Evolutionary conservation across 2,797 vertebrate species (phyloP), one percentile per base, ranked within the genome.

Genomic region (Petrocephalus sullivani): DNA sequence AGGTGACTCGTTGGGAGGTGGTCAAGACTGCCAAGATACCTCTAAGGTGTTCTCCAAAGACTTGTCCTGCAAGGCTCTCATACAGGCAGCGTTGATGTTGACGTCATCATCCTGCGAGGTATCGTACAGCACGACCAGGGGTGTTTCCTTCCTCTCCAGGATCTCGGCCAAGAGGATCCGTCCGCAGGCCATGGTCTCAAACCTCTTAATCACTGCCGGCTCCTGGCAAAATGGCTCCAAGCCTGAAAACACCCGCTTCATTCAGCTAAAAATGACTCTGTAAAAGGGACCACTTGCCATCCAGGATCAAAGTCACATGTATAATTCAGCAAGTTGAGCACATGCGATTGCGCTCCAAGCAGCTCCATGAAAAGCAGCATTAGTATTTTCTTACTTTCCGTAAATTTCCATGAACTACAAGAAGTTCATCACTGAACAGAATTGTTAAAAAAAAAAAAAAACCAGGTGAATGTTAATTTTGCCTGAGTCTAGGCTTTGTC

Each of bases 111-210:
- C 96, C 89, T 96, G 96, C 0, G 98, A 99, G 0, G 98, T 99
- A 90, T 99, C 97, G 7, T 98, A 99, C 8, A 99, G 94, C 89
- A 99, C 95, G 53, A 95, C 95, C 86, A 96, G 90, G 14, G 97
- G 97, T 41, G 91, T 91, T 82, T 95, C 93, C 58, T 95, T 94
- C 71, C 91, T 88, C 89, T 97, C 95, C 60, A 98, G 88, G 58
- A 96, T 95, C 93, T 99, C 97, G 92, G 97, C 97, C 83, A 97
- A 94, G 86, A 99, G 94, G 89, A 99, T 98, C 91, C 96, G 98
- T 54, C 94, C 96, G 28, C 96, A 95, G 3, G 96, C 96, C 91
- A 97, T 89, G 0, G 92, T 94, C 83, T 98, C 95, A 90, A 99
- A 93, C 28, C 92, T 91, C 67, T 96, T 96, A 89, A 97, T 91